Conservation (phyloP, 2,113 vertebrate species). For the Hipposideros armiger region DNA sequence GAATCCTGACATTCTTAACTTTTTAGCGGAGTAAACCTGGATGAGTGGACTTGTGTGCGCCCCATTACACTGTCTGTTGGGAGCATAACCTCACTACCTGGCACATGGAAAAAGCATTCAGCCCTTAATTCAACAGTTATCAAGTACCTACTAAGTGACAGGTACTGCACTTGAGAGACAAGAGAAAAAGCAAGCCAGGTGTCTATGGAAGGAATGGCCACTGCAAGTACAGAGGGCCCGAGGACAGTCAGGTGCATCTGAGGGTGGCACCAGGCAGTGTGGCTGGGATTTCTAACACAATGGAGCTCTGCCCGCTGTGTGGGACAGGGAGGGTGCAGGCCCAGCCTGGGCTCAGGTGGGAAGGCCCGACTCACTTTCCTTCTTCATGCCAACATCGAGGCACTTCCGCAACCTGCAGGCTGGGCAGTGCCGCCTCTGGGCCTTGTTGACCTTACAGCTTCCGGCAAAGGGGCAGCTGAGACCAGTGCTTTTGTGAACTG, state of each 20-base stretch:
- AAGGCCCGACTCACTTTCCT: slow-evolving; percentile 85
- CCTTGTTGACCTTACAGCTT: slow-evolving; percentile 83
- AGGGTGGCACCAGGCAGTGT: background rate
- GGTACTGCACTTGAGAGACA: background rate
- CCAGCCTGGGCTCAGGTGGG: too few relatives aligned
- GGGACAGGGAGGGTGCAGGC: background rate
- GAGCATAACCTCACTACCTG: background rate
- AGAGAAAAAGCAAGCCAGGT: background rate
- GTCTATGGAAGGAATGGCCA: background rate
- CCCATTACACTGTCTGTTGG: background rate
- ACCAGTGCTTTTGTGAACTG: slow-evolving; percentile 70
- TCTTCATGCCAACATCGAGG: slow-evolving; percentile 84
- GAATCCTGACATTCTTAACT: background rate
- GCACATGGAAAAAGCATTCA: background rate
- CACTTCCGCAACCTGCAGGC: slow-evolving; percentile 87
- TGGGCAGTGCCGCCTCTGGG: slow-evolving; percentile 87
- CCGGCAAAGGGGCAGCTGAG: slow-evolving; percentile 82
- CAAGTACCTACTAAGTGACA: too few relatives aligned
- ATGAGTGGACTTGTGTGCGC: background rate
- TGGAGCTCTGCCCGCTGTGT: background rate
- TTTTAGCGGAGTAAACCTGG: background rate
- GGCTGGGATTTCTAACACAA: background rate
- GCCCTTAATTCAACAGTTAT: too few relatives aligned
- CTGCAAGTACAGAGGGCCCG: background rate
- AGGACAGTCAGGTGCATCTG: background rate